Conservation (phyloP, 2,797 vertebrate species). For the Hylomyscus alleni region DNA sequence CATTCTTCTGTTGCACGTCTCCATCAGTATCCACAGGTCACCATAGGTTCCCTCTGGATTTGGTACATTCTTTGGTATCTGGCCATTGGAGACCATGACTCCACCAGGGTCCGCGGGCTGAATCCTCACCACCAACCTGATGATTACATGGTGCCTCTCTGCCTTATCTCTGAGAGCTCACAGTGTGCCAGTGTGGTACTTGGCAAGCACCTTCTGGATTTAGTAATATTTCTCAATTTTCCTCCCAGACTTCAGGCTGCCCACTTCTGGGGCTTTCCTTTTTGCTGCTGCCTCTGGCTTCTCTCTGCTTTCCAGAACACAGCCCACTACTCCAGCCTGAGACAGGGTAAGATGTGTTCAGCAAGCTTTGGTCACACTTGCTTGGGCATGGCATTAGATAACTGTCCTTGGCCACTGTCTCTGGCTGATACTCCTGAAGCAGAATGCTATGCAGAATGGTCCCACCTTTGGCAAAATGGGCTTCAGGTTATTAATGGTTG, state of each 20-base stretch:
- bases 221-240: not conserved
- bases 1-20: accelerated
- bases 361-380: too few relatives aligned
- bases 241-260: not conserved
- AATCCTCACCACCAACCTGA: not conserved
- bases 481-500: not conserved
- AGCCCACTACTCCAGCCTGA: too few relatives aligned
- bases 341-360: not conserved
- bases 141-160: accelerated
- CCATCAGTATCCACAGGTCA: accelerated
- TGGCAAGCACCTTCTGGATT: not conserved
- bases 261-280: not conserved
- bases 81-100: not conserved
- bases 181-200: accelerated
- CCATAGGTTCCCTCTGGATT: too few relatives aligned
- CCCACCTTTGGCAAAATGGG: not conserved
- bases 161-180: not conserved
- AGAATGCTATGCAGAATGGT: not conserved
- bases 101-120: not conserved
- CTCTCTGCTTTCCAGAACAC: accelerated
- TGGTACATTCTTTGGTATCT: too few relatives aligned
- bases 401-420: not conserved
- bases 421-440: not conserved
- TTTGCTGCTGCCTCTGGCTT: not conserved
- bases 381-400: not conserved